Evolutionary conservation across 2,888 invertebrate species (phyloP).

Genomic region (Heliconius hortense): DNA sequence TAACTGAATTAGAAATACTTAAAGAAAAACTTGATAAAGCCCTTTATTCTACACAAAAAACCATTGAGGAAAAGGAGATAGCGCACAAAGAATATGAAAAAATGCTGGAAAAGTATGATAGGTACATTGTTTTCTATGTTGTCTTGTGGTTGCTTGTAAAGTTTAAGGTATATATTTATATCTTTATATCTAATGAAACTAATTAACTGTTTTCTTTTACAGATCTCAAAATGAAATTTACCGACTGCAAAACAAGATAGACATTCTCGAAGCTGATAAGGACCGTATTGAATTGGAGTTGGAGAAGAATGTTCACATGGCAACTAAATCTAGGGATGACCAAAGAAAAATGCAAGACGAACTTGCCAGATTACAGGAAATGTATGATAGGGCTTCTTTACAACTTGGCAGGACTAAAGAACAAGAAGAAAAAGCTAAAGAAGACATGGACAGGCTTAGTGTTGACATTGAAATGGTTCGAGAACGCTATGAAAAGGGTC

Average conservation of each 20-base stretch:
- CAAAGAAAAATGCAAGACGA: slow-evolving; percentile 94
- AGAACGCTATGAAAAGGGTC: slow-evolving; percentile 93
- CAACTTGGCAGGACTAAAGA: slow-evolving; percentile 94
- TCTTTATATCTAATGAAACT: slow-evolving; percentile 20
- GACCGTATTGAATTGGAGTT: slow-evolving; percentile 92
- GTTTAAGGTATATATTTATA: slow-evolving; percentile 38
- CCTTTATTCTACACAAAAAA: slow-evolving; percentile 90
- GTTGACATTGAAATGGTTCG: slow-evolving; percentile 93
- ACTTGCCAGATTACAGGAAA: slow-evolving; percentile 91
- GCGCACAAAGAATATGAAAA: slow-evolving; percentile 96
- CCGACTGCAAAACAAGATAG: slow-evolving; percentile 93
- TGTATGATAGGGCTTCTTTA: slow-evolving; percentile 92
- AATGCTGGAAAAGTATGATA: slow-evolving; percentile 95
- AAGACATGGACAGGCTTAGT: slow-evolving; percentile 88
- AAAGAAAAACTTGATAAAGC: slow-evolving; percentile 96
- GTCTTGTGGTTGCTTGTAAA: slow-evolving; percentile 71
- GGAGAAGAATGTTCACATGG: slow-evolving; percentile 90
- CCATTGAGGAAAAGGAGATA: slow-evolving; percentile 92
- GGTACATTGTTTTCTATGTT: slow-evolving; percentile 80
- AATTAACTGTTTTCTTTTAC: slow-evolving; percentile 48
- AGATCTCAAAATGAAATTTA: slow-evolving; percentile 95
- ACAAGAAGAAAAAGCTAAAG: slow-evolving; percentile 94
- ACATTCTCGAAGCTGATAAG: slow-evolving; percentile 92
- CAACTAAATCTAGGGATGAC: slow-evolving; percentile 92
- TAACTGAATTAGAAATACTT: slow-evolving; percentile 91